Evolutionary conservation across 2,888 invertebrate genomes (phyloP), one percentile per base, ranked within the genome.

Genomic region (Ischnus inquisitorius): DNA sequence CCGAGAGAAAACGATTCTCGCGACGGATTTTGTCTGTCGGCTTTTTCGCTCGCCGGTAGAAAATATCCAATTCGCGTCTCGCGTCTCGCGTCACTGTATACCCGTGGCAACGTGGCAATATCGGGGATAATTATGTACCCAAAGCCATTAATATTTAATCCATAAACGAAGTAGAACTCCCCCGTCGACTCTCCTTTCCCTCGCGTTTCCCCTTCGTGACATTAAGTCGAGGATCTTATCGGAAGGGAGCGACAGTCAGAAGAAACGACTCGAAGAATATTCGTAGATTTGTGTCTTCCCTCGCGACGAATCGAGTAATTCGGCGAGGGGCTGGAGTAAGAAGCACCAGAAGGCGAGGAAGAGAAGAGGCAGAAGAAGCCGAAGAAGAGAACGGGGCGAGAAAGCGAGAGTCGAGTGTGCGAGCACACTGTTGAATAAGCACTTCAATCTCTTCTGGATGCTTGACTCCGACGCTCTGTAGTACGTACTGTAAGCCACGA

Each of bases 361-460:
- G 22, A 28, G 57, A 71, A 78, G 51, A 22, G 10, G 57, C 74
- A 57, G 64, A 76, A 64, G 72, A 57, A 64, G 67, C 19, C 64
- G 51, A 72, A 71, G 79, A 51, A 60, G 65, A 34, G 48, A 77
- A 43, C 60, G 54, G 19, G 72, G 82, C 80, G 85, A 86, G 83
- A 79, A 79, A 83, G 84, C 83, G 85, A 84, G 72, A 81, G 77
- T 84, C 83, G 86, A 82, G 87, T 87, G 86, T 86, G 87, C 86
- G 87, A 88, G 87, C 87, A 85, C 71, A 79, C 87, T 89, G 88
- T 89, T 89, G 89, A 90, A 89, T 89, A 89, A 90, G 89, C 89
- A 90, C 90, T 90, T 87, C 60, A 90, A 90, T 90, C 88, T 89
- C 89, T 90, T 88, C 88, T 89, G 89, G 90, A 82, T 88, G 88